Base-by-base conservation (phyloP, 1,140 invertebrate genomes). In the Batillaria attramentaria region DNA sequence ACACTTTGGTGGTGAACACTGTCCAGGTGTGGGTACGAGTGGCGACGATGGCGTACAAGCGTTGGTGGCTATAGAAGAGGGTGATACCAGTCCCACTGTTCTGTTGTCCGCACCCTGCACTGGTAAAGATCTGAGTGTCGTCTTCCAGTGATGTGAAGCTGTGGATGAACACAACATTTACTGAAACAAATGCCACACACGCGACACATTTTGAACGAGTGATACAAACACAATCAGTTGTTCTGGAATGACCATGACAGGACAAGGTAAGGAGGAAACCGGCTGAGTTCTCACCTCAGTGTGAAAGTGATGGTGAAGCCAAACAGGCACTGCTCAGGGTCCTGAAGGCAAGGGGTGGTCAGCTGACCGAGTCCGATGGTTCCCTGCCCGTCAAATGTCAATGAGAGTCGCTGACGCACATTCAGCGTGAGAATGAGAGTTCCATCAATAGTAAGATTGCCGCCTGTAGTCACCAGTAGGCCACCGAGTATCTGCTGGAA, bases 271-370 rank as follows among this genome's bases (percentile, higher is more conserved):
- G 24, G 33, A 62, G 24, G 24, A 62, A 62, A n/a, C n/a, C n/a
- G n/a, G n/a, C n/a, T n/a, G n/a, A 2, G 57, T 62, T 2, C 72
- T 24, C 37, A 74, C 72, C 46, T 82, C 5, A 87, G n/a, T 6
- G 42, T 73, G 33, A 86, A 83, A 0, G 83, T 80, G 3, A 87
- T 57, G 6, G 83, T 80, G 24, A 87, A 77, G 20, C 86, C 86
- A 20, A 85, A 72, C 1, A 39, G 18, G 74, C 84, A 87, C 8
- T 42, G 18, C 18, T 84, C 81, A 28, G 85, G 83, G 73, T 85
- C 72, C 20, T 16, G 31, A 16, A 86, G 60, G 73, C 86, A 87
- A 24, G 72, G 69, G 31, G 69, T 43, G 35, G 20, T 43, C 0
- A 81, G 28, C 31, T 72, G n/a, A 0, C 18, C n/a, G 5, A 84